A percentile compares a stretch with the other conserved stretches of the same genome.
These are phyloP conservation scores for Rotaria macrura DNA, from an alignment of 2,888 invertebrate genomes.

Conservation along the genomic window DNA sequence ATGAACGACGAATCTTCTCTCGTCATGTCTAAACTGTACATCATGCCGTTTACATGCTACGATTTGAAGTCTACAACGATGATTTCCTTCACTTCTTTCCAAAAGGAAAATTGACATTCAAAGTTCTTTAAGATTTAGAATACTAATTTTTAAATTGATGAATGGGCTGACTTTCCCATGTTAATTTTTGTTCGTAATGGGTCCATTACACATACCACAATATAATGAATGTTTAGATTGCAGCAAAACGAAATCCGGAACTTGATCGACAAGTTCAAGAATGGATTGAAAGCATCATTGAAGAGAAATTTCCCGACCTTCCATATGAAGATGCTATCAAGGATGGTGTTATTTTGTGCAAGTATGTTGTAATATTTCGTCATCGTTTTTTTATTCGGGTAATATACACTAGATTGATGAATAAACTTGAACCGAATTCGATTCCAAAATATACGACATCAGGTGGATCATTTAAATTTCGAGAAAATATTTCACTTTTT, in stretches of 20 bases:
- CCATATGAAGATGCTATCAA: slow-evolving; percentile 79
- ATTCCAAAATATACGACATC: slow-evolving; percentile 92
- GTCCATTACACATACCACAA: too few relatives aligned
- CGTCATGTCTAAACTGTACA: too few relatives aligned
- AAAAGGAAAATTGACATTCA: too few relatives aligned
- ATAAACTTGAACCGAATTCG: slow-evolving; percentile 80
- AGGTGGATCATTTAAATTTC: slow-evolving; percentile 84
- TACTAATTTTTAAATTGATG: too few relatives aligned
- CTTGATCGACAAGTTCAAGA: slow-evolving; percentile 63
- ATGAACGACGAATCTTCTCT: too few relatives aligned
- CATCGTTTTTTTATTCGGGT: not conserved
- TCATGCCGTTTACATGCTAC: too few relatives aligned
- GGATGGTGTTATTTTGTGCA: slow-evolving; percentile 80
- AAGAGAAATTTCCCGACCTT: slow-evolving; percentile 66
- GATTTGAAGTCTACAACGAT: too few relatives aligned
- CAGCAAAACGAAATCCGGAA: slow-evolving; percentile 42
- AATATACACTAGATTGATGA: slow-evolving; percentile 59
- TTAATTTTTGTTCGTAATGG: too few relatives aligned
- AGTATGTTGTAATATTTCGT: slow-evolving; percentile 48
- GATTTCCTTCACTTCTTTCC: too few relatives aligned
- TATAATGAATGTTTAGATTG: slow-evolving; percentile 21
- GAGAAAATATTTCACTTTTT: slow-evolving; percentile 85
- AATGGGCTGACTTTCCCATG: too few relatives aligned
- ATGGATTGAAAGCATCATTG: slow-evolving; percentile 77
- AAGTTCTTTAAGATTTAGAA: too few relatives aligned